A percentile compares a stretch with the other conserved stretches of the same genome.
phyloP scores from a whole-genome alignment of 1,140 invertebrate genomes.

The Monochamus saltuarius region DNA sequence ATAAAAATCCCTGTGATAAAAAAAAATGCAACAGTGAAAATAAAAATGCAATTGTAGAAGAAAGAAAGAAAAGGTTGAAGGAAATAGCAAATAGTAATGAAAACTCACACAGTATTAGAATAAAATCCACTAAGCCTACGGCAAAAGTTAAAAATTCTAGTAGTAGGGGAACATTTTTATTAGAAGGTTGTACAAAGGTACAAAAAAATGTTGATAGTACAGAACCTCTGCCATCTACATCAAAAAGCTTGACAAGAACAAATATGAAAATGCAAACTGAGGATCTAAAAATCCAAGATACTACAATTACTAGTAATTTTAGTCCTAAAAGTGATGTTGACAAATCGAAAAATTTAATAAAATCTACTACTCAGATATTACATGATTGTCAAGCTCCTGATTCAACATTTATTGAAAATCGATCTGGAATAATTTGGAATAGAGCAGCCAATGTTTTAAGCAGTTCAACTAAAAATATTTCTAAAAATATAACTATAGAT shows the following conservation, averaged over 20 bases:
- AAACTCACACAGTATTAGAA: not conserved
- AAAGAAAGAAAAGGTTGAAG: constrained; percentile 9
- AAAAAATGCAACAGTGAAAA: not conserved
- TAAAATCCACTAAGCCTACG: not conserved
- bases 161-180: not conserved
- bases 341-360: not conserved
- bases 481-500: constrained; percentile 5
- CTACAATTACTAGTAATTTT: constrained; percentile 6
- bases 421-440: constrained; percentile 13
- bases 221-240: not conserved
- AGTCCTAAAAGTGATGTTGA: not conserved
- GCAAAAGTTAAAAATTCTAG: not conserved
- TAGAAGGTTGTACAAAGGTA: not conserved
- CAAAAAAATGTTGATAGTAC: not conserved
- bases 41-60: constrained; percentile 1
- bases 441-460: not conserved
- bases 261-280: not conserved
- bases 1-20: too few relatives aligned
- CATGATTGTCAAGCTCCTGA: not conserved
- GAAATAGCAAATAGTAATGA: not conserved
- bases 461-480: not conserved
- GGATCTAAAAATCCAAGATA: constrained; percentile 4
- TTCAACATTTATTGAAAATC: constrained; percentile 2
- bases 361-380: not conserved
- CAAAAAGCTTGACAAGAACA: not conserved